These are phyloP conservation scores for Acleris sparsana DNA, from an alignment of 2,888 invertebrate species.

Conservation along the genomic window DNA sequence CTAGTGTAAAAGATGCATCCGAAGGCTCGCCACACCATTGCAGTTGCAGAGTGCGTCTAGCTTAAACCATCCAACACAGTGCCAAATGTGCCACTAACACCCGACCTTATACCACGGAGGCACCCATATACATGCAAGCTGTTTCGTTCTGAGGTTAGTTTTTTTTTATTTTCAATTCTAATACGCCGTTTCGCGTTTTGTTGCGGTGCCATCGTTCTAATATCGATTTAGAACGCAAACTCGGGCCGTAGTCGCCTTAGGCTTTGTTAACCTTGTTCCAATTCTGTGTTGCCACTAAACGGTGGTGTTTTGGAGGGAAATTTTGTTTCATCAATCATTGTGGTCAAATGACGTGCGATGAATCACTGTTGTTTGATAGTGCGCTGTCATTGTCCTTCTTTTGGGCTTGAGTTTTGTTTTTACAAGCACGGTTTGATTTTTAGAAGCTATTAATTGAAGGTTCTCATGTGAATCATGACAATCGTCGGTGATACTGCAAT, in stretches of 20 bases:
- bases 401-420: not conserved
- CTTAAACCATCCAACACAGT: conserved; percentile 52
- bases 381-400: not conserved
- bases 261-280: conserved; percentile 69
- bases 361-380: not conserved
- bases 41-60: conserved; percentile 50
- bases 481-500: no score
- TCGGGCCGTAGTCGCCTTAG: conserved; percentile 56
- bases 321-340: conserved; percentile 38
- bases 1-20: conserved; percentile 63
- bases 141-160: conserved; percentile 68
- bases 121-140: conserved; percentile 62
- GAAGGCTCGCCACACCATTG: conserved; percentile 53
- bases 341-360: conserved; percentile 9
- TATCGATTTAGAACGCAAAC: conserved; percentile 75
- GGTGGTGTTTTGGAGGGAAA: conserved; percentile 45
- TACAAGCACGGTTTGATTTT: no score
- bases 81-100: conserved; percentile 34
- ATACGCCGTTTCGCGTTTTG: conserved; percentile 44
- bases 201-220: conserved; percentile 52
- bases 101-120: conserved; percentile 35
- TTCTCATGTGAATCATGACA: no score
- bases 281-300: conserved; percentile 35
- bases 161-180: conserved; percentile 34
- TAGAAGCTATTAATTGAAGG: no score